phyloP scores from a whole-genome alignment of 2,113 vertebrate genomes.

The Cyphomyrus discorhynchus region DNA sequence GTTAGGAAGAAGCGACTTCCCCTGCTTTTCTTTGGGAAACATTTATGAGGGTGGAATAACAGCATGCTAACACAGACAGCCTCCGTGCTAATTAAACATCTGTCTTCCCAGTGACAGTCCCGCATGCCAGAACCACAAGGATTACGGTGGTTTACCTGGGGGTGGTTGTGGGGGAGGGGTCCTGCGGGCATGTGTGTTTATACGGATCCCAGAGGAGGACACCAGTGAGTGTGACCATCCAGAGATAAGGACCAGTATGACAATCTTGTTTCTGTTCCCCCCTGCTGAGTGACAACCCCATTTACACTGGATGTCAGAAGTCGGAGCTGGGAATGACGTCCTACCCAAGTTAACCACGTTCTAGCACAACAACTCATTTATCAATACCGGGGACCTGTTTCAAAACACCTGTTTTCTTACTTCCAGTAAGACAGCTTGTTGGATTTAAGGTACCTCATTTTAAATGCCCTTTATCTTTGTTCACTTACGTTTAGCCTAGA shows the following conservation, averaged over 20 bases:
- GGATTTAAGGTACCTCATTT: not conserved
- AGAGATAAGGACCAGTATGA: not conserved
- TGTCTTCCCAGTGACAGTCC: not conserved
- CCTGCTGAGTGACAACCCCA: not conserved
- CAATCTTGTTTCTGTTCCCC: not conserved
- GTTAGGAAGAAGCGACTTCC: not conserved
- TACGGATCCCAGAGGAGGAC: not conserved
- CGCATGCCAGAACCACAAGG: not conserved
- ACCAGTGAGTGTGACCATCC: not conserved
- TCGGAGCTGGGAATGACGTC: not conserved
- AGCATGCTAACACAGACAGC: constrained; percentile 19
- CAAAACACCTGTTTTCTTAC: not conserved
- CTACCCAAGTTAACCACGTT: not conserved
- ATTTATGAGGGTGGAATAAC: constrained; percentile 38
- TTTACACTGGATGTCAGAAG: not conserved
- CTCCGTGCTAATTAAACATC: constrained; percentile 33
- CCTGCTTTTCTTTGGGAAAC: constrained; percentile 28
- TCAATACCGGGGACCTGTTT: not conserved
- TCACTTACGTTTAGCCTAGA: not conserved
- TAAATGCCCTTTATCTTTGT: not conserved
- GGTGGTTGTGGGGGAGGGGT: not conserved
- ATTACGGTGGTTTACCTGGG: not conserved
- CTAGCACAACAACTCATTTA: not conserved
- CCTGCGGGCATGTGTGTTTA: not conserved
- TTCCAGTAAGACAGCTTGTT: not conserved